Evolutionary conservation across 2,113 vertebrate genomes (phyloP), one percentile per base, ranked within the genome.

Genomic region (Sylvia atricapilla): DNA sequence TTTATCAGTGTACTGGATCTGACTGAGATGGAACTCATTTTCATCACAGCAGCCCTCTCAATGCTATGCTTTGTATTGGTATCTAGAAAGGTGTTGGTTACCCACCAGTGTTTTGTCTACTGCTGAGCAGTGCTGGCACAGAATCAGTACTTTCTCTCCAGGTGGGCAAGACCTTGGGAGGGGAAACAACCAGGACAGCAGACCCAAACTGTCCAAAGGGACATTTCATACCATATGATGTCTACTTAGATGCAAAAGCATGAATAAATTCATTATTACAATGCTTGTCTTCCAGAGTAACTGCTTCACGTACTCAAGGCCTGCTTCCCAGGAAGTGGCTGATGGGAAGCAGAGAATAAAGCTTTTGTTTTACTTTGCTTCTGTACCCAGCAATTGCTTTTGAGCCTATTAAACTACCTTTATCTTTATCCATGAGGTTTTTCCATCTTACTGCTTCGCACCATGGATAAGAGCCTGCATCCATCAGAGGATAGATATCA

Each of bases 251-350:
- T 44, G 23, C 28, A 62, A 84, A 73, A 73, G 14, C 14, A 23
- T 37, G 37, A 37, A 37, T 37, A 37, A 37, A 37, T 30, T 72
- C 27, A 31, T 49, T 77, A 37, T 55, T 68, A 74, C 18, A 83
- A 16, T 31, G 63, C 7, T 33, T 62, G 23, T 62, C 47, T 56
- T 89, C 47, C 25, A 63, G 43, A 69, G n/a, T 24, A 75, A 63
- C 37, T 10, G 5, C 21, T 93, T 20, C 0, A 0, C 0, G 0
- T 50, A 41, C 33, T 46, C 22, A 46, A 84, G 19, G 10, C 27
- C 22, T 35, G 8, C 22, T 68, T 78, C 66, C 15, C 10, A 21
- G 21, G 33, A 73, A 73, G 35, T 33, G 21, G 28, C 41, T 49
- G 33, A 64, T 33, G 37, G 27, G 9, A 64, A 75, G 21, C 8